Evolutionary conservation across 1,140 invertebrate genomes (phyloP).

Genomic region (Wiebesia pumilae): DNA sequence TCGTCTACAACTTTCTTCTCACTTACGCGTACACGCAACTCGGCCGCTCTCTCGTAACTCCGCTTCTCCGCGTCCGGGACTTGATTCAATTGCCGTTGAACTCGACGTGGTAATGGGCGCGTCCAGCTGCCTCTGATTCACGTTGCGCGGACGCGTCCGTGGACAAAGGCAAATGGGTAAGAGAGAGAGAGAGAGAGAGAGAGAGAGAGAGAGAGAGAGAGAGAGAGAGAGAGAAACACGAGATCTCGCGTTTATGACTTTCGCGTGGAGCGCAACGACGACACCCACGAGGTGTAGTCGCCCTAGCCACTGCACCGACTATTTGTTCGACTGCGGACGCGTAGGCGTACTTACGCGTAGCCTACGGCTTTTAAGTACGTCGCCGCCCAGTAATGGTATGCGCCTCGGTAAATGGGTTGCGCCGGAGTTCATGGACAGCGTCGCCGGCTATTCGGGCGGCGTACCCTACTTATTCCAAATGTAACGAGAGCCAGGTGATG

Average conservation of each 20-base stretch:
- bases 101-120: too few relatives aligned
- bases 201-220: not conserved
- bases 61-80: too few relatives aligned
- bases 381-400: not conserved
- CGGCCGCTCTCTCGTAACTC: too few relatives aligned
- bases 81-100: too few relatives aligned
- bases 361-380: not conserved
- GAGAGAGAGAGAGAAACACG: not conserved
- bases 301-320: not conserved
- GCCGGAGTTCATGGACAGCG: not conserved
- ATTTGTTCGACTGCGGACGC: slow-evolving; percentile 15
- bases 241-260: too few relatives aligned
- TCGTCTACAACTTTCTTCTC: too few relatives aligned
- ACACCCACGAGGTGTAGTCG: not conserved
- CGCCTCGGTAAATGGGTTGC: not conserved
- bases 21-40: too few relatives aligned
- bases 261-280: too few relatives aligned
- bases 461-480: slow-evolving; percentile 6
- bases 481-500: slow-evolving; percentile 35
- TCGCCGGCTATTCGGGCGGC: not conserved
- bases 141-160: too few relatives aligned
- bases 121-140: not conserved
- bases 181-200: too few relatives aligned
- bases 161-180: too few relatives aligned
- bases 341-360: slow-evolving; percentile 43